A percentile compares a stretch with the other conserved stretches of the same genome.
These are phyloP conservation scores for Synergus itoensis DNA, from an alignment of 2,888 invertebrate genomes.

Conservation along the genomic window DNA sequence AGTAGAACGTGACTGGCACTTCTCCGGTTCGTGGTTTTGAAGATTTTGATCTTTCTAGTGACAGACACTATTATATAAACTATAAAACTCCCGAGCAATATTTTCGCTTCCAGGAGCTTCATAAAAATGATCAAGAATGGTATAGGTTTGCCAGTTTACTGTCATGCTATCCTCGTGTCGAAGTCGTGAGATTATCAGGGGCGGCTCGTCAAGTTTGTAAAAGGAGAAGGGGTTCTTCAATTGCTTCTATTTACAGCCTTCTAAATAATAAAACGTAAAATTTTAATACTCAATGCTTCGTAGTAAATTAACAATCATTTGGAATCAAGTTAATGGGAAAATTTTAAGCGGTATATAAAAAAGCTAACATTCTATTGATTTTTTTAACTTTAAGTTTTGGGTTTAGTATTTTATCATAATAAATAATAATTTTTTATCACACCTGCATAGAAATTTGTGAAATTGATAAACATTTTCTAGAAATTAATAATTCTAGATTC, in stretches of 20 bases:
- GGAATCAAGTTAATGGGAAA: neutral
- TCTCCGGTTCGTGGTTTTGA: neutral
- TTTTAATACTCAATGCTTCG: neutral
- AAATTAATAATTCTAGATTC: neutral
- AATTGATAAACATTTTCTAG: neutral
- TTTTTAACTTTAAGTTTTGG: no score
- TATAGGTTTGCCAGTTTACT: neutral
- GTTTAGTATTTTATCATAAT: no score
- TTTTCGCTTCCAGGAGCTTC: neutral
- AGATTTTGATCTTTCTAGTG: neutral
- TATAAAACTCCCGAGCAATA: conserved; percentile 6
- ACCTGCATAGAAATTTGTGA: neutral
- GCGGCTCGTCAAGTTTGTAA: conserved; percentile 15
- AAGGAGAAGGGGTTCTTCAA: conserved; percentile 6
- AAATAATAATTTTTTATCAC: neutral
- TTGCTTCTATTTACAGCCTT: neutral
- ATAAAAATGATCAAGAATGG: neutral
- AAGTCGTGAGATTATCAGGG: conserved; percentile 14
- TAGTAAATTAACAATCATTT: neutral
- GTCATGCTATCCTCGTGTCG: neutral
- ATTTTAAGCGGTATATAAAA: no score
- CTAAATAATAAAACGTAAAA: neutral
- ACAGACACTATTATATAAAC: neutral
- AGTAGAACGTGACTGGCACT: conserved; percentile 21
- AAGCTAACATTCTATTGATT: no score